phyloP scores from a whole-genome alignment of 2,797 vertebrate genomes.

The Rhynchonycteris naso region DNA sequence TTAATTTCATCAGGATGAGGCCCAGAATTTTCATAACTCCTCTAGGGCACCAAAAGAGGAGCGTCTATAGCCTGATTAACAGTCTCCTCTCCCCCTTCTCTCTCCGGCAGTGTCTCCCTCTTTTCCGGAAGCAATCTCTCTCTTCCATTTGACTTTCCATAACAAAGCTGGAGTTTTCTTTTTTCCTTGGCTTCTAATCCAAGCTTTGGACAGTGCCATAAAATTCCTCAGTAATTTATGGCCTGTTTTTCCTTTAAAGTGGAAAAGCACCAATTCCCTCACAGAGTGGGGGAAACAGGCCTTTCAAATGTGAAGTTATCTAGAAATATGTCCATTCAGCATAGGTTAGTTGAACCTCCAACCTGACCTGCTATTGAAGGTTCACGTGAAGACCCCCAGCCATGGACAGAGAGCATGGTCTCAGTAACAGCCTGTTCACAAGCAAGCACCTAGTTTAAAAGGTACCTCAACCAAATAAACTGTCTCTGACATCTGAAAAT shows the following conservation, averaged over 20 bases:
- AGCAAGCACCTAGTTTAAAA: not conserved
- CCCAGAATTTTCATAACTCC: not conserved
- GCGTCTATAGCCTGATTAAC: not conserved
- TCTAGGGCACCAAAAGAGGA: not conserved
- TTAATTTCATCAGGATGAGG: not conserved
- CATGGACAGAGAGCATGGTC: not conserved
- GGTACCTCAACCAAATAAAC: not conserved
- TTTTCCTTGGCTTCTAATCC: constrained; percentile 70
- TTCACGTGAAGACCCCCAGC: not conserved
- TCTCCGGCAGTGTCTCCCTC: not conserved
- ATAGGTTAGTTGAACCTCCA: not conserved
- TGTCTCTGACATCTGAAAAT: not conserved
- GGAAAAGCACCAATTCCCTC: constrained; percentile 70
- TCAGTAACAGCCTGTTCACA: not conserved
- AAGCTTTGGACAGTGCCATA: constrained; percentile 70
- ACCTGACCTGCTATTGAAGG: not conserved
- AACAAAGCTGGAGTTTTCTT: constrained; percentile 66
- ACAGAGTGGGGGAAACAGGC: not conserved
- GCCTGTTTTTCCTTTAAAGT: constrained; percentile 71
- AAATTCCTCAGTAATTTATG: constrained; percentile 80
- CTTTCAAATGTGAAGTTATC: not conserved
- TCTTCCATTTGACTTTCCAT: constrained; percentile 60
- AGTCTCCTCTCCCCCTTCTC: not conserved
- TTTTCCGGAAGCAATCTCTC: constrained; percentile 55
- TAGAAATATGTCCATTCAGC: not conserved